Evolutionary conservation across 2,113 vertebrate genomes (phyloP).

Genomic region (Potamarius usumacintae): DNA sequence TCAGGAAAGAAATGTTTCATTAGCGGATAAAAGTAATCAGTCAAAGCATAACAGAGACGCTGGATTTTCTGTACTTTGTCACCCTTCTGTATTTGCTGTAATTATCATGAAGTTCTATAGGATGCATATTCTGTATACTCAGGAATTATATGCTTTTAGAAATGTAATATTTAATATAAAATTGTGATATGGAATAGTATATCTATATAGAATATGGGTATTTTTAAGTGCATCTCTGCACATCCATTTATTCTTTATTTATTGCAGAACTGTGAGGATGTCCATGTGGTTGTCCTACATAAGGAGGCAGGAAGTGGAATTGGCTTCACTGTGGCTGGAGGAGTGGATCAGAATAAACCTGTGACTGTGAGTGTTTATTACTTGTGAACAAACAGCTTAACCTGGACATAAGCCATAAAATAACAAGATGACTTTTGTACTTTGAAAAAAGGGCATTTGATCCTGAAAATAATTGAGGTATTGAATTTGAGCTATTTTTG

Average conservation of each 20-base stretch:
- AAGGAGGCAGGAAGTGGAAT: constrained; percentile 76
- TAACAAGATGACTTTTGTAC: background rate
- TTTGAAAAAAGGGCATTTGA: background rate
- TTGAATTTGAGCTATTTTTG: background rate
- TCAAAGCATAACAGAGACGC: background rate
- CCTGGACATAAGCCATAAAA: background rate
- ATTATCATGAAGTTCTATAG: background rate
- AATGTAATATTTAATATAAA: background rate
- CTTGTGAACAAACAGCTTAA: background rate
- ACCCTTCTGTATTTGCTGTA: background rate
- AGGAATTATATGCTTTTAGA: background rate
- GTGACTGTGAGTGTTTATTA: constrained; percentile 68
- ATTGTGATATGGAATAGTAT: background rate
- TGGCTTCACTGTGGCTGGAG: constrained; percentile 79
- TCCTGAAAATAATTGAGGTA: background rate
- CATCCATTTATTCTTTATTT: background rate
- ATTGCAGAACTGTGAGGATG: constrained; percentile 68
- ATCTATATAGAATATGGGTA: background rate
- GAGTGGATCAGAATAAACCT: constrained; percentile 77
- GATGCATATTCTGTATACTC: background rate
- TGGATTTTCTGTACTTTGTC: background rate
- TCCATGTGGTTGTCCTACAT: constrained; percentile 80
- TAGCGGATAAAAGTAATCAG: background rate
- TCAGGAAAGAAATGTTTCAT: background rate
- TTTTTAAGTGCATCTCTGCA: too few species aligned